These are phyloP conservation scores for Drosophila mimetica DNA, from an alignment of 2,888 invertebrate species.

Conservation along the genomic window DNA sequence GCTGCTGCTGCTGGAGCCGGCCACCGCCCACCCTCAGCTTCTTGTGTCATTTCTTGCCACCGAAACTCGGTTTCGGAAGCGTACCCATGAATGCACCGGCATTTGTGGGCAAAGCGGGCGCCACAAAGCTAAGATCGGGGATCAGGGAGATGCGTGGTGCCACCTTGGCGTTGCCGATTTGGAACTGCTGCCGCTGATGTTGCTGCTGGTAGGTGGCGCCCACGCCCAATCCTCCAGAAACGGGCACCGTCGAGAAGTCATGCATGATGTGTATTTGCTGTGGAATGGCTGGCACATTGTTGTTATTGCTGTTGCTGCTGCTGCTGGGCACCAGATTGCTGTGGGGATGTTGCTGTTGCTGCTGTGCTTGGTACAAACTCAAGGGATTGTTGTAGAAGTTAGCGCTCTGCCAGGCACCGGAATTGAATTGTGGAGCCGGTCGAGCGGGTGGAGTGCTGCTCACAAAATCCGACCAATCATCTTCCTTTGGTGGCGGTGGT, in stretches of 20 bases:
- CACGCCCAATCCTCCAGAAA: slow-evolving; percentile 18
- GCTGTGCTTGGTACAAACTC: slow-evolving; percentile 77
- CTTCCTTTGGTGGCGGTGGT: slow-evolving; percentile 78
- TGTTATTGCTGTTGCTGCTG: slow-evolving; percentile 51
- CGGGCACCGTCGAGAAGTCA: slow-evolving; percentile 80
- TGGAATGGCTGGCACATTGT: slow-evolving; percentile 58
- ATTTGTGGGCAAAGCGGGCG: slow-evolving; percentile 84
- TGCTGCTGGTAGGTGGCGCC: slow-evolving; percentile 56
- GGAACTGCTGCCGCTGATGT: slow-evolving; percentile 68
- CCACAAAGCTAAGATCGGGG: slow-evolving; percentile 86
- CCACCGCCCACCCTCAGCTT: slow-evolving; percentile 63
- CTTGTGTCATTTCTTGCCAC: slow-evolving; percentile 84
- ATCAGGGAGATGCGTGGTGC: slow-evolving; percentile 85
- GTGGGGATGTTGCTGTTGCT: slow-evolving; percentile 66
- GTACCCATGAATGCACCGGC: slow-evolving; percentile 81
- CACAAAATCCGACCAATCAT: slow-evolving; percentile 87
- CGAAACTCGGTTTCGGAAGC: slow-evolving; percentile 81
- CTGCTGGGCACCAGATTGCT: slow-evolving; percentile 69
- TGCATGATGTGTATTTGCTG: slow-evolving; percentile 83
- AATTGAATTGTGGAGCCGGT: slow-evolving; percentile 81
- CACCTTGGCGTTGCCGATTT: slow-evolving; percentile 80
- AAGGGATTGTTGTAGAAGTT: slow-evolving; percentile 83
- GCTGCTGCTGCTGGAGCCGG: slow-evolving; percentile 24
- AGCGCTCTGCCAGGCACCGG: slow-evolving; percentile 83
- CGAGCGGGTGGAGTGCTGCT: slow-evolving; percentile 83